These are phyloP conservation scores for Allophyes oxyacanthae DNA, from an alignment of 2,888 invertebrate genomes.

Conservation along the genomic window DNA sequence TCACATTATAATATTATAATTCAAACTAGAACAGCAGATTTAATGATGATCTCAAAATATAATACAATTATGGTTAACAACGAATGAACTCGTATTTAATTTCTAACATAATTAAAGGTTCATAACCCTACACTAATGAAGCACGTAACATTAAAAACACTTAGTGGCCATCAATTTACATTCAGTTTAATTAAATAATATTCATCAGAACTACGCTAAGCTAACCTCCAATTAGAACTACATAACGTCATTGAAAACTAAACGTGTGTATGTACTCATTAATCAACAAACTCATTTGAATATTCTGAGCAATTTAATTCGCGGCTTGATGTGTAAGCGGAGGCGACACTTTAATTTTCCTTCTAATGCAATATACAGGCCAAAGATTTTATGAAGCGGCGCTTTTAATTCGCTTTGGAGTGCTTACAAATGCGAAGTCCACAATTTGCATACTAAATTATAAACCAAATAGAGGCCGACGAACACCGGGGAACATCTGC, in stretches of 20 bases:
- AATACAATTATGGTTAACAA: too few species aligned
- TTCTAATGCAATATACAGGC: conserved; percentile 61
- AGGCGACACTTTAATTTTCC: conserved; percentile 65
- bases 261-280: conserved; percentile 67
- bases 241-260: conserved; percentile 61
- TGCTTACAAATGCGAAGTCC: conserved; percentile 74
- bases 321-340: conserved; percentile 53
- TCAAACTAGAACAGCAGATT: too few species aligned
- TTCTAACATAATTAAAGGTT: conserved; percentile 4
- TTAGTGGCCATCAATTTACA: conserved; percentile 13
- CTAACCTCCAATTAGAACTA: conserved; percentile 66
- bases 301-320: conserved; percentile 73
- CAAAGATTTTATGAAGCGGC: conserved; percentile 72
- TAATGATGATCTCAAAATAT: too few species aligned
- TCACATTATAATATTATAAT: too few species aligned
- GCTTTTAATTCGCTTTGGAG: conserved; percentile 72
- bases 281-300: conserved; percentile 76
- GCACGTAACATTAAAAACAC: conserved; percentile 18
- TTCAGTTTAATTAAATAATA: conserved; percentile 35
- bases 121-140: conserved; percentile 15
- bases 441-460: conserved; percentile 82
- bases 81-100: background rate
- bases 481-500: conserved; percentile 70
- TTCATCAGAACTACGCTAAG: conserved; percentile 64
- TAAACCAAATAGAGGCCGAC: conserved; percentile 74